Evolutionary conservation across 2,113 vertebrate species (phyloP).

Genomic region (Nicator chloris): DNA sequence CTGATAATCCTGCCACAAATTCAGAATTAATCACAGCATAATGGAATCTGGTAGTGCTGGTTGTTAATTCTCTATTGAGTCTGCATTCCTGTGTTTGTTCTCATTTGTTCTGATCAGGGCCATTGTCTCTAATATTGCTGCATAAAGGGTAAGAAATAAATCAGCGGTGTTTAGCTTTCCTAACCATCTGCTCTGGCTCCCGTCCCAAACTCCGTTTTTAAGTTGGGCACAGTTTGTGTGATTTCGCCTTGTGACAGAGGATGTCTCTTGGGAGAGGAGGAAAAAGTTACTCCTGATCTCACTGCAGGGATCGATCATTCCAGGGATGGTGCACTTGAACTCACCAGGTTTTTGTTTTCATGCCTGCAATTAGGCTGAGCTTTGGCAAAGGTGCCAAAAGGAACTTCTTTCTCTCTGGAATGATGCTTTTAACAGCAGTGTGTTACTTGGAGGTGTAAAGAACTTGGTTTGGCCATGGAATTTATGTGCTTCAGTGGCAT

Average conservation of each 20-base stretch:
- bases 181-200: slow-evolving; percentile 79
- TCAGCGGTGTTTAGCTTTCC: slow-evolving; percentile 78
- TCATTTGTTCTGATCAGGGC: slow-evolving; percentile 80
- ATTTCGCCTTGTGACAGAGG: slow-evolving; percentile 64
- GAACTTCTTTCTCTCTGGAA: background rate
- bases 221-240: slow-evolving; percentile 69
- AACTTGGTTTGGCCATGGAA: background rate
- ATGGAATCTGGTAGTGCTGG: slow-evolving; percentile 71
- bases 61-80: slow-evolving; percentile 72
- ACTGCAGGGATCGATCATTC: background rate
- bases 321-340: background rate
- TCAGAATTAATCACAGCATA: slow-evolving; percentile 71
- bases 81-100: slow-evolving; percentile 73
- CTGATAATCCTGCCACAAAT: slow-evolving; percentile 52
- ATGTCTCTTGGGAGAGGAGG: slow-evolving; percentile 19
- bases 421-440: background rate
- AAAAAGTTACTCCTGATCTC: background rate
- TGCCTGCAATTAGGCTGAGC: background rate
- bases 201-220: slow-evolving; percentile 74
- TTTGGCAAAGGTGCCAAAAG: background rate
- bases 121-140: slow-evolving; percentile 78
- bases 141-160: slow-evolving; percentile 78
- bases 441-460: background rate
- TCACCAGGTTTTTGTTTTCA: background rate
- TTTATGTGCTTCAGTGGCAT: background rate